Conservation (phyloP, 1,140 invertebrate species). For the Diabrotica undecimpunctata region DNA sequence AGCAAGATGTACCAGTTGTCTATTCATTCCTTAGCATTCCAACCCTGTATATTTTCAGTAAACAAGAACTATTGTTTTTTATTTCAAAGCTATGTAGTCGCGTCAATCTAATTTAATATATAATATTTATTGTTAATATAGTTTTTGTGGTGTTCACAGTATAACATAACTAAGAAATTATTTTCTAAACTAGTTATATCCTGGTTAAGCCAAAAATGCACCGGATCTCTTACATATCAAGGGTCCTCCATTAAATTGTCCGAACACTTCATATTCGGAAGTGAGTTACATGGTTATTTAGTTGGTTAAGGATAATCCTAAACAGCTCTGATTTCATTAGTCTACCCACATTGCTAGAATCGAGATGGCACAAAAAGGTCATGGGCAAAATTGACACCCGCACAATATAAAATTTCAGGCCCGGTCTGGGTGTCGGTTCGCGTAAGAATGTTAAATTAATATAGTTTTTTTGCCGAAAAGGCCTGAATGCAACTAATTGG, state of each 20-base stretch:
- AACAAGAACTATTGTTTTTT: too few species aligned
- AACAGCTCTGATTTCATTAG: slow-evolving; percentile 23
- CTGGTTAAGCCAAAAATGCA: background rate
- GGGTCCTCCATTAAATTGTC: background rate
- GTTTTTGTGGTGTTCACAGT: too few species aligned
- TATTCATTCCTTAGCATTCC: too few species aligned
- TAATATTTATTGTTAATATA: too few species aligned
- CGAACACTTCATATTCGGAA: slow-evolving; percentile 1
- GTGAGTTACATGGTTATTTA: slow-evolving; percentile 1
- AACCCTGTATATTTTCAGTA: too few species aligned
- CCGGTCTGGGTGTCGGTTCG: background rate
- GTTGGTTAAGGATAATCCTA: background rate
- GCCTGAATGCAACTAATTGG: too few species aligned
- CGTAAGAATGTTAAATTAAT: too few species aligned
- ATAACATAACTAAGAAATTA: too few species aligned
- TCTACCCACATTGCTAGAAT: slow-evolving; percentile 20
- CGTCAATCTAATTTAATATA: too few species aligned
- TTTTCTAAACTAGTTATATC: background rate
- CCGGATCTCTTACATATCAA: background rate
- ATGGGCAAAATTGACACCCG: slow-evolving; percentile 29
- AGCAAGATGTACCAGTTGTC: too few species aligned
- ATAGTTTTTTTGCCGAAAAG: too few species aligned
- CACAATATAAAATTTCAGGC: slow-evolving; percentile 14
- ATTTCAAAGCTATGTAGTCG: too few species aligned
- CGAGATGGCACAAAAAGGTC: slow-evolving; percentile 14